Base-by-base conservation (phyloP, 1,140 invertebrate genomes). In the Diplogasteroides magnus region DNA sequence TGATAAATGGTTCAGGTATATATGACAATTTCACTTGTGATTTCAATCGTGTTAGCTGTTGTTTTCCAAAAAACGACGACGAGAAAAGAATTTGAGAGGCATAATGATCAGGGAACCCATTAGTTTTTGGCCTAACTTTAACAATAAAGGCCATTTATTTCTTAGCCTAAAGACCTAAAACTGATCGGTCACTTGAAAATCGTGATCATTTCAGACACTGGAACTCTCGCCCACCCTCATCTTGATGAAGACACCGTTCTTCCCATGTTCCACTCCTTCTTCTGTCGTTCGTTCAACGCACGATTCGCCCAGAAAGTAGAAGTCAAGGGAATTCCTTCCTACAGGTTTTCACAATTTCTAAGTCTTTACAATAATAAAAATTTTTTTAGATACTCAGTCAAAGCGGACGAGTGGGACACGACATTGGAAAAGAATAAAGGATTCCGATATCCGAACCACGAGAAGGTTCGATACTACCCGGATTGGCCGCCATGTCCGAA, bases 391-490 rank as follows among this genome's bases (percentile, higher is more conserved):
- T 70, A 69, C 68, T 55, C 48, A 6, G 61, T 72, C 27, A 59
- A 59, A 2, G 1, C 58, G 13, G 66, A 72, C 23, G 64, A 66
- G n/a, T 72, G 58, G 37, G 66, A 72, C 28, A 72, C 70, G 15
- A 64, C 59, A 19, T 26, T 72, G 14, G 31, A 60, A 15, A 14
- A 56, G 26, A 72, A 72, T 31, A 56, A 56, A 29, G 70, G 70
- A 1, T 72, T 68, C 29, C 31, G 58, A 15, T 72, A 61, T 25
- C 27, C 60, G 23, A 72, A 72, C 28, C 1, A 0, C 2, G 65
- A 68, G 27, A 69, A 69, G 19, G 48, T 48, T 2, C 31, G 68
- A 55, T 72, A 72, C 56, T 72, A 70, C 56, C 66, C 70, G 1
- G 59, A 62, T 25, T 72, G 70, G 70, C 59, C 48, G 28, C 25